phyloP scores from a whole-genome alignment of 2,888 invertebrate genomes.

The Drosophila mimica region DNA sequence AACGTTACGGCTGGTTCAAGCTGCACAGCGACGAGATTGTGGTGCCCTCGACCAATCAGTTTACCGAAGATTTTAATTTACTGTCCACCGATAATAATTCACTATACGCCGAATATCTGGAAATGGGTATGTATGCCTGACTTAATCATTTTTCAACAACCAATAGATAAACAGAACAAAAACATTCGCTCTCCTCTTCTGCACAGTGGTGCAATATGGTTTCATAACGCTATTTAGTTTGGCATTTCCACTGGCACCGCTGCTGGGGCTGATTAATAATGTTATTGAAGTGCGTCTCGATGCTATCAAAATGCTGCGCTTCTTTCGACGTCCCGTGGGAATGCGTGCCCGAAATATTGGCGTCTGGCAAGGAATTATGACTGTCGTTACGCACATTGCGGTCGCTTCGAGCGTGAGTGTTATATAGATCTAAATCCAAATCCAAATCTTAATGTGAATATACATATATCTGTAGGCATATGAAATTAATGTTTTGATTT shows the following conservation, averaged over 20 bases:
- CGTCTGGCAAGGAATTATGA: slow-evolving; percentile 91
- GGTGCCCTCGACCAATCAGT: slow-evolving; percentile 88
- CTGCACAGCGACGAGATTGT: slow-evolving; percentile 82
- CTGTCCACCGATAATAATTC: slow-evolving; percentile 88
- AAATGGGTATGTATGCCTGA: slow-evolving; percentile 88
- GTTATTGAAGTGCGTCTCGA: slow-evolving; percentile 93
- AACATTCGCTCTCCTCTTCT: background rate
- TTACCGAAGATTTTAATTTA: slow-evolving; percentile 91
- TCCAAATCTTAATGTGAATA: background rate
- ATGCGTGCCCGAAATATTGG: slow-evolving; percentile 91
- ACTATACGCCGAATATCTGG: slow-evolving; percentile 92
- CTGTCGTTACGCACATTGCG: slow-evolving; percentile 90
- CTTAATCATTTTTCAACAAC: background rate
- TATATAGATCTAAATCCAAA: background rate
- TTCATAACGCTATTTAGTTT: slow-evolving; percentile 94
- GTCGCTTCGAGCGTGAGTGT: slow-evolving; percentile 91
- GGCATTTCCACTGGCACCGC: slow-evolving; percentile 93
- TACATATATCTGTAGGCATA: background rate
- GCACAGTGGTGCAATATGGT: slow-evolving; percentile 92
- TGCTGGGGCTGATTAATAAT: slow-evolving; percentile 93
- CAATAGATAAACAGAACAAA: no score
- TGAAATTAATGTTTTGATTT: background rate
- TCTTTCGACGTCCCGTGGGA: slow-evolving; percentile 90
- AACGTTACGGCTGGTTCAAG: slow-evolving; percentile 86
- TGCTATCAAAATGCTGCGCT: slow-evolving; percentile 92